Percentiles rank a stretch among this genome's conserved stretches.
phyloP scores from a whole-genome alignment of 2,113 vertebrate genomes.

The Datnioides undecimradiatus region DNA sequence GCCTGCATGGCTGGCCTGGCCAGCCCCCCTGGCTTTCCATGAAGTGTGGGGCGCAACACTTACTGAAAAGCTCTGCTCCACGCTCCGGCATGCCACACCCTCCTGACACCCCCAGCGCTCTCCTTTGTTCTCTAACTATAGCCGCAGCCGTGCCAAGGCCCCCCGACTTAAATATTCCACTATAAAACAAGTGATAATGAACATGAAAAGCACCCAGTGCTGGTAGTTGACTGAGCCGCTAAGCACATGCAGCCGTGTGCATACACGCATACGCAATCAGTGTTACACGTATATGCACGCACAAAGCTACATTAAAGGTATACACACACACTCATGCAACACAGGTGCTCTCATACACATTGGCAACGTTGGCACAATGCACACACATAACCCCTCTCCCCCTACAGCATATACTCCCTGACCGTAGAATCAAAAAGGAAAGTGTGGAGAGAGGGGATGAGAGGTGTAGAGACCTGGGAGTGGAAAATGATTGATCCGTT shows the following conservation, averaged over 20 bases:
- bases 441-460: slow-evolving; percentile 76
- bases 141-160: slow-evolving; percentile 79
- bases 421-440: slow-evolving; percentile 68
- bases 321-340: slow-evolving; percentile 29
- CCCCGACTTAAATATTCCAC: slow-evolving; percentile 85
- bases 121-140: slow-evolving; percentile 87
- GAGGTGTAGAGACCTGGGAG: slow-evolving; percentile 69
- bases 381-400: slow-evolving; percentile 28
- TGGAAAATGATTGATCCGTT: slow-evolving; percentile 83
- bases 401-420: slow-evolving; percentile 45
- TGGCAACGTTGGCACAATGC: slow-evolving; percentile 5
- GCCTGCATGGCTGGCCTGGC: slow-evolving; percentile 69
- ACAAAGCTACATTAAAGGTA: slow-evolving; percentile 50
- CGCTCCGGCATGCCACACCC: slow-evolving; percentile 80
- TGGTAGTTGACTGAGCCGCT: slow-evolving; percentile 73
- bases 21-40: slow-evolving; percentile 80
- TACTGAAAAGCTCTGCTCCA: slow-evolving; percentile 79
- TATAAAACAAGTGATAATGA: slow-evolving; percentile 85
- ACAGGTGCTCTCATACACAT: slow-evolving; percentile 51
- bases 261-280: slow-evolving; percentile 28
- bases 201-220: slow-evolving; percentile 76
- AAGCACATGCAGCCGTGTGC: slow-evolving; percentile 60
- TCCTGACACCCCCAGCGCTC: slow-evolving; percentile 73
- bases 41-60: slow-evolving; percentile 83
- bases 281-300: slow-evolving; percentile 54